Percentiles rank a stretch among this genome's conserved stretches.
These are phyloP conservation scores for Actenoides hombroni DNA, from an alignment of 2,113 vertebrate species.

Conservation along the genomic window DNA sequence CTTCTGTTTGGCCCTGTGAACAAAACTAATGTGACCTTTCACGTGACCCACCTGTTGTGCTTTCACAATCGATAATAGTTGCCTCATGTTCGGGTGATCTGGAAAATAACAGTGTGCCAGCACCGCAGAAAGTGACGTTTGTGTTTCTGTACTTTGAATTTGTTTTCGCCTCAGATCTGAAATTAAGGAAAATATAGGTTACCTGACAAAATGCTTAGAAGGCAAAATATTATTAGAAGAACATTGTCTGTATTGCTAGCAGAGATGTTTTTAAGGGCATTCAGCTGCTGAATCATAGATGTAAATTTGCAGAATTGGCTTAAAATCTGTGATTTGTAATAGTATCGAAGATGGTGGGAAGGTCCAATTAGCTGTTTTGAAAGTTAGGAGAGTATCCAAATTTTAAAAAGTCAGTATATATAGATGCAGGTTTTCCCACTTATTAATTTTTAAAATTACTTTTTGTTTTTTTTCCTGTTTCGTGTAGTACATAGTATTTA, in stretches of 20 bases:
- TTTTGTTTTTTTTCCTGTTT: background rate
- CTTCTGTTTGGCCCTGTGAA: slow-evolving; percentile 84
- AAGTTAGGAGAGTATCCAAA: background rate
- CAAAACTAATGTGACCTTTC: slow-evolving; percentile 83
- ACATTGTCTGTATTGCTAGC: background rate
- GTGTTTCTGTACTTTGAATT: slow-evolving; percentile 58
- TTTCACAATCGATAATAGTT: slow-evolving; percentile 83
- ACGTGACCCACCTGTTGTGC: slow-evolving; percentile 89
- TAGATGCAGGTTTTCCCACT: background rate
- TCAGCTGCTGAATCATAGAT: background rate
- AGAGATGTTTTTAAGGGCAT: background rate
- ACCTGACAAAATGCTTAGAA: slow-evolving; percentile 63
- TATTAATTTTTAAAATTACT: background rate
- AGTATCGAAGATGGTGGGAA: background rate
- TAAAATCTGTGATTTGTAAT: slow-evolving; percentile 7
- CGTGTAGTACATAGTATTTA: background rate
- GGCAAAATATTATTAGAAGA: slow-evolving; percentile 48
- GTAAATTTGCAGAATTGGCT: slow-evolving; percentile 7
- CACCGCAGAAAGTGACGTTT: slow-evolving; percentile 63
- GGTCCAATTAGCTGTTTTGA: background rate
- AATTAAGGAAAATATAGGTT: slow-evolving; percentile 58
- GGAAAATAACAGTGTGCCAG: slow-evolving; percentile 68
- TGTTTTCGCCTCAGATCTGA: slow-evolving; percentile 32
- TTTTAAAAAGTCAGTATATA: background rate
- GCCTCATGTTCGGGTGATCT: slow-evolving; percentile 79